These are phyloP conservation scores for Lemur catta DNA, from an alignment of 2,797 vertebrate species.

Conservation along the genomic window DNA sequence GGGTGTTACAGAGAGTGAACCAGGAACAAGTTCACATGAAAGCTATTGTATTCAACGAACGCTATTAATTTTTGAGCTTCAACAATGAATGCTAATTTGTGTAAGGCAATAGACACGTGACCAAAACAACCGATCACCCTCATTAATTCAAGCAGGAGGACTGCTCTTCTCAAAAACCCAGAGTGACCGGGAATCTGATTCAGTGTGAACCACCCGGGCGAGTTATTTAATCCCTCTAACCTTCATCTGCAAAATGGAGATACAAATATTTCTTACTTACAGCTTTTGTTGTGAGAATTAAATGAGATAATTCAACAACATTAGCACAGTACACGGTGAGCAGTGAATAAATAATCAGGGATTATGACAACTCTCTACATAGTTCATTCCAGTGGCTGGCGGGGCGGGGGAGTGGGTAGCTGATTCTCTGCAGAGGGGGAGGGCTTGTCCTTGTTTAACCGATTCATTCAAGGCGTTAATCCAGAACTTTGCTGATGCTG, in stretches of 20 bases:
- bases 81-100: neutral
- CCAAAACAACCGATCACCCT: neutral
- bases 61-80: neutral
- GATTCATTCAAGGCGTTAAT: neutral
- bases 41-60: neutral
- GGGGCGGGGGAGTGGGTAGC: neutral
- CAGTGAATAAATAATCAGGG: neutral
- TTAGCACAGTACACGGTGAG: no score
- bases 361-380: neutral
- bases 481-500: neutral
- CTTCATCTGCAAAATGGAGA: slow-evolving; percentile 7
- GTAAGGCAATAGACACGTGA: neutral
- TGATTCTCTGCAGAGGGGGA: neutral
- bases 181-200: no score
- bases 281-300: neutral
- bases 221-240: neutral
- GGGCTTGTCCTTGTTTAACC: neutral
- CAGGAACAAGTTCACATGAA: neutral
- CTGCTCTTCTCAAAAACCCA: neutral
- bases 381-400: neutral
- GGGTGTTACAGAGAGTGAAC: neutral
- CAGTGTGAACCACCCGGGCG: neutral
- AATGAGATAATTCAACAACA: neutral
- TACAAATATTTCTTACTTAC: neutral
- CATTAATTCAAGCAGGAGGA: neutral